Evolutionary conservation across 1,140 invertebrate species (phyloP).

Genomic region (Pissodes strobi): DNA sequence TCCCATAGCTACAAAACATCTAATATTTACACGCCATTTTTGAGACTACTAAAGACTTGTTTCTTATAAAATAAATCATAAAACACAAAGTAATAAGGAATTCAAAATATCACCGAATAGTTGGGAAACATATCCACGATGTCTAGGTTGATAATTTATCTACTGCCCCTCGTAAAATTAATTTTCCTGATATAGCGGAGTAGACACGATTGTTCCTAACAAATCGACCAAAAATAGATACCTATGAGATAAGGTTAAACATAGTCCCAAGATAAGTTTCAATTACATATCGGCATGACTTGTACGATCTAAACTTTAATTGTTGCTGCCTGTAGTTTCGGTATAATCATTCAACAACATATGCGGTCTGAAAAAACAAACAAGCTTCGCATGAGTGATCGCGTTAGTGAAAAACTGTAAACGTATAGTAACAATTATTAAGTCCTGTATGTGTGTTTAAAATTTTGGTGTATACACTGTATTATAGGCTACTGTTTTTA

Average conservation of each 20-base stretch:
- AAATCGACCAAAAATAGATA: conserved; percentile 4
- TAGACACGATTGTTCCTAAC: too few relatives aligned
- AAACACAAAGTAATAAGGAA: too few relatives aligned
- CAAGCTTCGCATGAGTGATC: conserved; percentile 11
- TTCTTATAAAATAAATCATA: too few relatives aligned
- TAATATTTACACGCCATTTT: too few relatives aligned
- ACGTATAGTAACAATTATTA: conserved; percentile 21
- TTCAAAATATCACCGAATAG: too few relatives aligned
- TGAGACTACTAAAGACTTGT: too few relatives aligned
- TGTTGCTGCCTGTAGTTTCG: conserved; percentile 14
- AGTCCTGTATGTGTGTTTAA: conserved; percentile 1
- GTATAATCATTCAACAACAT: conserved; percentile 31
- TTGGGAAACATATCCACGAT: too few relatives aligned
- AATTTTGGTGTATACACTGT: background rate
- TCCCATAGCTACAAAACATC: too few relatives aligned
- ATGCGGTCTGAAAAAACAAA: conserved; percentile 21
- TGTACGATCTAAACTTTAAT: conserved; percentile 7
- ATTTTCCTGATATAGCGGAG: too few relatives aligned
- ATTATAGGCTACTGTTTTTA: too few relatives aligned
- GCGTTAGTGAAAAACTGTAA: conserved; percentile 22
- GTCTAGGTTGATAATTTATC: too few relatives aligned
- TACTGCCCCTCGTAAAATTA: too few relatives aligned
- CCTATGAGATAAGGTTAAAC: conserved; percentile 10
- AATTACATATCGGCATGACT: conserved; percentile 23
- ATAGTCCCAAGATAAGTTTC: background rate